A percentile compares a stretch with the other conserved stretches of the same genome.
phyloP scores from a whole-genome alignment of 2,113 vertebrate species.

The Epinephelus cyanopodus region DNA sequence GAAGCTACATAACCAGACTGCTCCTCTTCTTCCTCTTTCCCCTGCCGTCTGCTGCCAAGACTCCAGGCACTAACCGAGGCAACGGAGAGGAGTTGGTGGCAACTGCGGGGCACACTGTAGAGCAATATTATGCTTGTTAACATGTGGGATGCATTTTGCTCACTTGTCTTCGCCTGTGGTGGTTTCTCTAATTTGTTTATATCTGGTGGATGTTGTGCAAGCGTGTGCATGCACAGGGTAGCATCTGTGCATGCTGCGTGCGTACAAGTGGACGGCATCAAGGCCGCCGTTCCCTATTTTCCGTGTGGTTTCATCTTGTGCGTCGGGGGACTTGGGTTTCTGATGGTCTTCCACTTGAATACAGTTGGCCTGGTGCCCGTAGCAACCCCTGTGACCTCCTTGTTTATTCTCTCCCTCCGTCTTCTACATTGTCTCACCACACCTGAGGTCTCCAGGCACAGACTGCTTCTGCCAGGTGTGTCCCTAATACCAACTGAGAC shows the following conservation, averaged over 20 bases:
- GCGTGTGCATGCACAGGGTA: constrained; percentile 34
- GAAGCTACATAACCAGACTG: constrained; percentile 20
- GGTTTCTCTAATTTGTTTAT: constrained; percentile 53
- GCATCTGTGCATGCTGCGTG: constrained; percentile 66
- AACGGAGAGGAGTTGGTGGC: constrained; percentile 40
- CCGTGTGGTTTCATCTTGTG: constrained; percentile 57
- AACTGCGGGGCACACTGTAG: background rate
- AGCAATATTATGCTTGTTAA: constrained; percentile 42
- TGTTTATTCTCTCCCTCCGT: constrained; percentile 16
- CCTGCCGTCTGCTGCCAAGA: constrained; percentile 38
- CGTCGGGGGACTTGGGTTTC: constrained; percentile 27
- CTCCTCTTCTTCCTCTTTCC: constrained; percentile 16
- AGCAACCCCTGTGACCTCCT: constrained; percentile 49
- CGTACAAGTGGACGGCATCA: constrained; percentile 45
- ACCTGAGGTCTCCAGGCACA: constrained; percentile 62
- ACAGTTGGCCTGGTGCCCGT: constrained; percentile 58
- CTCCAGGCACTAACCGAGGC: constrained; percentile 18
- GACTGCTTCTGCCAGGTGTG: constrained; percentile 56
- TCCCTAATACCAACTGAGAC: constrained; percentile 34
- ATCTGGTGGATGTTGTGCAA: constrained; percentile 48
- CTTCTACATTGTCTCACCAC: constrained; percentile 43
- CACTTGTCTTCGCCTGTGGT: constrained; percentile 47
- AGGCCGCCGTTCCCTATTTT: constrained; percentile 59
- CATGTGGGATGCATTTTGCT: constrained; percentile 59
- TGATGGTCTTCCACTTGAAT: constrained; percentile 64